A percentile compares a stretch with the other conserved stretches of the same genome.
phyloP scores from a whole-genome alignment of 2,888 invertebrate species.

The Oasisia sp. region DNA sequence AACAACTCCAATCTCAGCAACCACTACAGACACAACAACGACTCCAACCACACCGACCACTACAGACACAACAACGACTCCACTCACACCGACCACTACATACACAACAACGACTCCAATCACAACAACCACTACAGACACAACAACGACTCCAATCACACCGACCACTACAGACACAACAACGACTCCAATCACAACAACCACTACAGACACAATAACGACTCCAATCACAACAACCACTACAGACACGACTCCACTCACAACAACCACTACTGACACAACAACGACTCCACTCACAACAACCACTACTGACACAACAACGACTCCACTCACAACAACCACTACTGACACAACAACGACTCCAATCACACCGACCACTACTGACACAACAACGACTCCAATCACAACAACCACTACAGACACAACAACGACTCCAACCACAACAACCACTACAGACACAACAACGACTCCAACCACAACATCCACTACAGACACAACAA shows the following conservation, averaged over 20 bases:
- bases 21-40: not conserved
- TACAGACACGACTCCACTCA: not conserved
- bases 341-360: not conserved
- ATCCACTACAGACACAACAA: not conserved
- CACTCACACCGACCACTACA: not conserved
- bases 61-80: not conserved
- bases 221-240: not conserved
- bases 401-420: not conserved
- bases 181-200: not conserved
- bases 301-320: not conserved
- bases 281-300: not conserved
- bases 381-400: not conserved
- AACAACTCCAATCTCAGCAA: too few species aligned
- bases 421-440: not conserved
- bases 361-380: not conserved
- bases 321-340: not conserved
- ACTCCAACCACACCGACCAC: not conserved
- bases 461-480: not conserved
- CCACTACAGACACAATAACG: not conserved
- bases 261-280: not conserved
- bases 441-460: not conserved
- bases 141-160: not conserved
- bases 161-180: not conserved
- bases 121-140: not conserved
- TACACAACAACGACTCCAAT: not conserved